Evolutionary conservation across 1,140 invertebrate species (phyloP).

Genomic region (Leptinotarsa defecta): DNA sequence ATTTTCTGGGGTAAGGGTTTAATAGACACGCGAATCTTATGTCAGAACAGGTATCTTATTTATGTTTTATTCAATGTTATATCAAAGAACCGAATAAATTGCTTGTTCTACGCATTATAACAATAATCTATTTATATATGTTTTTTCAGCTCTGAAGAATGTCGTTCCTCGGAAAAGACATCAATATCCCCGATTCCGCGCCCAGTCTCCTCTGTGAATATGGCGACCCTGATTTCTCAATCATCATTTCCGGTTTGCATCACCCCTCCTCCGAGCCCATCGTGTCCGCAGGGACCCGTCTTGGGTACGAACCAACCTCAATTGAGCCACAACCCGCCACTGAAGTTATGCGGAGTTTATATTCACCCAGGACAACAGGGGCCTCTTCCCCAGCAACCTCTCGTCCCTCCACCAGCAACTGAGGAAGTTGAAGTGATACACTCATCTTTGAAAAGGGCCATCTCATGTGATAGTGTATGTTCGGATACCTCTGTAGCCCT

Average conservation of each 20-base stretch:
- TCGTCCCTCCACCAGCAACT: constrained; percentile 4
- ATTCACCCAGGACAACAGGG: constrained; percentile 17
- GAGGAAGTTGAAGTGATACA: constrained; percentile 43
- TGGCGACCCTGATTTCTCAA: constrained; percentile 45
- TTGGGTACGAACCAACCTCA: neutral
- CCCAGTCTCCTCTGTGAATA: constrained; percentile 51
- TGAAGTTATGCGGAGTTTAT: constrained; percentile 19
- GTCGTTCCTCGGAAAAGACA: constrained; percentile 31
- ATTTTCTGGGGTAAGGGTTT: too few relatives aligned
- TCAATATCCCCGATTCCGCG: constrained; percentile 52
- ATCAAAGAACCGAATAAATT: neutral
- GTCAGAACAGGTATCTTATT: neutral
- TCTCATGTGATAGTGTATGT: constrained; percentile 82
- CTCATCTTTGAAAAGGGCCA: constrained; percentile 64
- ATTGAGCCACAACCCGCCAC: neutral
- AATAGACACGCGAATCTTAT: neutral
- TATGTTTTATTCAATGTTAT: neutral
- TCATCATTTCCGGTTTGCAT: constrained; percentile 49
- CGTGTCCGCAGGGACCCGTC: constrained; percentile 1
- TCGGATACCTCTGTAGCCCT: constrained; percentile 79
- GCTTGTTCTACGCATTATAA: too few relatives aligned
- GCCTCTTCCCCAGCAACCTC: constrained; percentile 12
- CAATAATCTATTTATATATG: neutral
- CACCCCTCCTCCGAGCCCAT: constrained; percentile 45
- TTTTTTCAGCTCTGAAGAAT: constrained; percentile 18